A percentile compares a stretch with the other conserved stretches of the same genome.
These are phyloP conservation scores for Cladorhizidae sp. DNA, from an alignment of 37 sponge, comb jelly and placozoan species.

Conservation along the genomic window DNA sequence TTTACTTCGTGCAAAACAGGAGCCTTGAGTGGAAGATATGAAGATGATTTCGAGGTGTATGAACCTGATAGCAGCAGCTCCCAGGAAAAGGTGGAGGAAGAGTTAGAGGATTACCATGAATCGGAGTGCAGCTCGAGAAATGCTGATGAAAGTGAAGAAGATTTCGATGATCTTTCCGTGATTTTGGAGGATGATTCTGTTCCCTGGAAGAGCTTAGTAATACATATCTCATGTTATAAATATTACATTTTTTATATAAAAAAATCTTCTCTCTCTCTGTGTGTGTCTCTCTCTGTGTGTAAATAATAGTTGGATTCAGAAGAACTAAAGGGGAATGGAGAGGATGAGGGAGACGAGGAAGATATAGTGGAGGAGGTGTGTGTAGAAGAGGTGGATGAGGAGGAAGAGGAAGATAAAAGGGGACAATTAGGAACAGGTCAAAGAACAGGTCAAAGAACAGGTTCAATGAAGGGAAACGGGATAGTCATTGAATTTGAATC, in stretches of 20 bases:
- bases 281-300: neutral
- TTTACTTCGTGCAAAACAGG: constrained; percentile 5
- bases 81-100: neutral
- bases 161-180: constrained; percentile 12
- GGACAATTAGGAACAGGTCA: neutral
- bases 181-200: constrained; percentile 13
- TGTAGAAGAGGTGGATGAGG: constrained; percentile 19
- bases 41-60: constrained; percentile 77
- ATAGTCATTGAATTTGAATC: neutral
- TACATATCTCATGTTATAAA: neutral
- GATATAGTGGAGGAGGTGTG: too few species aligned
- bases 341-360: too few species aligned
- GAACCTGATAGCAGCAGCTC: neutral
- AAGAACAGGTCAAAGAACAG: neutral
- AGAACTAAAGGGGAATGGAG: too few species aligned
- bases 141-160: constrained; percentile 9
- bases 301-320: too few species aligned
- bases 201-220: constrained; percentile 1
- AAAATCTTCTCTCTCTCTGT: too few species aligned
- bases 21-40: constrained; percentile 72
- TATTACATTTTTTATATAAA: too few species aligned
- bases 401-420: neutral
- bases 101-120: neutral
- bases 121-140: neutral
- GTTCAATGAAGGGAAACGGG: neutral